Evolutionary conservation across 2,113 vertebrate genomes (phyloP).

Genomic region (Chaenogobius annularis): DNA sequence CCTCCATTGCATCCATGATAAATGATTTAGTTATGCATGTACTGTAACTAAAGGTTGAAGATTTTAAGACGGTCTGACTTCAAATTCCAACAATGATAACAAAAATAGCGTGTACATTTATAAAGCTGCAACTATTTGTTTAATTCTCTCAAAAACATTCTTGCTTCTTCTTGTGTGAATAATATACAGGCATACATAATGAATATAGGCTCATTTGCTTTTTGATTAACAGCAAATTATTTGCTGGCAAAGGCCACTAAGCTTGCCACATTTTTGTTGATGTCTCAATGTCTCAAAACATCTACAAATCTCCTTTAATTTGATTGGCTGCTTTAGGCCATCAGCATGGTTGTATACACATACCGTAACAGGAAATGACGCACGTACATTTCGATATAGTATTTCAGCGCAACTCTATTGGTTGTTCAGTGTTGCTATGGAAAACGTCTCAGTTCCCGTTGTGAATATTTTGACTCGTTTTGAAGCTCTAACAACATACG

Average conservation of each 20-base stretch:
- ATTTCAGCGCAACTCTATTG: conserved; percentile 28
- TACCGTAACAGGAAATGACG: conserved; percentile 22
- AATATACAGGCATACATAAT: no score
- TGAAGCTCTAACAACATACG: neutral
- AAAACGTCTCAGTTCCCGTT: conserved; percentile 6
- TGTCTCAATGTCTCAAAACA: neutral
- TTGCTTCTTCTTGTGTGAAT: no score
- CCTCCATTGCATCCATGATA: no score
- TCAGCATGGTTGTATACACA: neutral
- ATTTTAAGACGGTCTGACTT: no score
- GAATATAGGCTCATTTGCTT: neutral
- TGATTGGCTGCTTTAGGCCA: conserved; percentile 1
- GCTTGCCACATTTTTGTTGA: neutral
- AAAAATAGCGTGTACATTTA: no score
- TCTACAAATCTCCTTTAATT: neutral
- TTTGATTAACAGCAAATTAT: neutral
- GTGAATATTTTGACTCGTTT: conserved; percentile 4
- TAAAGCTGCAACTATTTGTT: no score
- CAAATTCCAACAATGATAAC: no score
- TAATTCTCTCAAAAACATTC: no score
- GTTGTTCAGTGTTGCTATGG: conserved; percentile 42
- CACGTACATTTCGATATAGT: neutral
- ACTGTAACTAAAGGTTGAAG: no score
- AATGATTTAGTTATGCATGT: no score
- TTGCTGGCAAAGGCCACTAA: neutral